Conservation (phyloP, 2,888 invertebrate genomes). For the Tolmerus cingulatus region DNA sequence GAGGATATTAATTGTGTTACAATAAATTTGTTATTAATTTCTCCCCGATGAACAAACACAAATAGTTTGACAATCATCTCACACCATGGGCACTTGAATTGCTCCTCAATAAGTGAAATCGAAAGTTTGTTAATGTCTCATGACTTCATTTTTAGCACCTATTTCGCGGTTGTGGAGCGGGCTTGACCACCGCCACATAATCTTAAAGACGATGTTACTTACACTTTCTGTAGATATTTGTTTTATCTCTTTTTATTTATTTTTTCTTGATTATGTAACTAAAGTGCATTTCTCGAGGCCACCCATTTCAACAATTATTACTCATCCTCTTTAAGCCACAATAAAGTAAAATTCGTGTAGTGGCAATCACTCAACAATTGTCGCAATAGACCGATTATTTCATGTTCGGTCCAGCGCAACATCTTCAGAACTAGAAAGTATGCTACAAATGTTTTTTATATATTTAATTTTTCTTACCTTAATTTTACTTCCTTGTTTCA, state of each 20-base stretch:
- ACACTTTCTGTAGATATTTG: background rate
- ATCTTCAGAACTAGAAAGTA: background rate
- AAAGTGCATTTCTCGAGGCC: background rate
- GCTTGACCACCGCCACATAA: background rate
- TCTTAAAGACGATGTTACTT: background rate
- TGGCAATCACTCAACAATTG: background rate
- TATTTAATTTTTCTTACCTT: too few species aligned
- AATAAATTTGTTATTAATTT: too few species aligned
- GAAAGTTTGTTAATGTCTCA: constrained; percentile 28
- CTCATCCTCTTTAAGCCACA: background rate
- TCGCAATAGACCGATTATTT: background rate
- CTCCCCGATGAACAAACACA: background rate
- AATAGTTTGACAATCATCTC: background rate
- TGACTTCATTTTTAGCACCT: constrained; percentile 35
- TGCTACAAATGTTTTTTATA: background rate
- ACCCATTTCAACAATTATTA: background rate
- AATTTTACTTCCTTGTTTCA: too few species aligned
- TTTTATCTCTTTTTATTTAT: background rate
- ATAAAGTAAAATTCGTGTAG: background rate
- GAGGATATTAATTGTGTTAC: too few species aligned
- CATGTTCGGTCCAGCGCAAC: background rate
- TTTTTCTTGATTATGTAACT: background rate
- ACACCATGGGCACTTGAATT: background rate
- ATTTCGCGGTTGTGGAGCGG: background rate
- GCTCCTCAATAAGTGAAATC: constrained; percentile 8